Conservation (phyloP, 1,140 invertebrate genomes). For the Aleiodes sp. region DNA sequence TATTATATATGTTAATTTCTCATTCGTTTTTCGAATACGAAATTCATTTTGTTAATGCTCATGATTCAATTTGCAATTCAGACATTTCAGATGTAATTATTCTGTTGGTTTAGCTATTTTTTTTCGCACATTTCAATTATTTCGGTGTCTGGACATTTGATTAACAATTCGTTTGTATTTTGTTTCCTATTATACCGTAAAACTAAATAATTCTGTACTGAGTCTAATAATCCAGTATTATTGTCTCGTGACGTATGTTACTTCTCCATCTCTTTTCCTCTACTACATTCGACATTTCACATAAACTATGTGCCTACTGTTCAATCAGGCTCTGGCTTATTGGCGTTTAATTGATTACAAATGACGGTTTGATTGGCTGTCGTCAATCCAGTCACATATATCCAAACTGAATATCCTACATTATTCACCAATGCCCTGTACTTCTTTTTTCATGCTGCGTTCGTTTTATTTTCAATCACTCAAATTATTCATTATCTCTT, state of each 20-base stretch:
- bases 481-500: neutral
- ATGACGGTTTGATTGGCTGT: slow-evolving; percentile 62
- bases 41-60: no score
- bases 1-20: no score
- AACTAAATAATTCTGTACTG: slow-evolving; percentile 54
- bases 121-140: no score
- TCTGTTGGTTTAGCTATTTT: no score
- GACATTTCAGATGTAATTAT: no score
- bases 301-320: slow-evolving; percentile 38
- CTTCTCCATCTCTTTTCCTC: slow-evolving; percentile 43
- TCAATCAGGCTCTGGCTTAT: slow-evolving; percentile 62
- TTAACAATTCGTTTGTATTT: neutral
- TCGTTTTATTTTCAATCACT: no score
- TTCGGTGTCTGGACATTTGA: neutral
- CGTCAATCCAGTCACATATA: neutral
- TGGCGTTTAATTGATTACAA: slow-evolving; percentile 68
- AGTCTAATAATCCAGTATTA: slow-evolving; percentile 61
- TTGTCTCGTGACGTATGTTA: slow-evolving; percentile 47
- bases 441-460: no score
- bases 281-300: slow-evolving; percentile 39
- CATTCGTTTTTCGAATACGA: no score
- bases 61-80: no score
- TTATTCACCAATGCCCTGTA: neutral
- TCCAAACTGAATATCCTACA: neutral
- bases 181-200: slow-evolving; percentile 41